A percentile compares a stretch with the other conserved stretches of the same genome.
These are phyloP conservation scores for Cataglyphis rosenhaueri DNA, from an alignment of 2,888 invertebrate genomes.

Conservation along the genomic window DNA sequence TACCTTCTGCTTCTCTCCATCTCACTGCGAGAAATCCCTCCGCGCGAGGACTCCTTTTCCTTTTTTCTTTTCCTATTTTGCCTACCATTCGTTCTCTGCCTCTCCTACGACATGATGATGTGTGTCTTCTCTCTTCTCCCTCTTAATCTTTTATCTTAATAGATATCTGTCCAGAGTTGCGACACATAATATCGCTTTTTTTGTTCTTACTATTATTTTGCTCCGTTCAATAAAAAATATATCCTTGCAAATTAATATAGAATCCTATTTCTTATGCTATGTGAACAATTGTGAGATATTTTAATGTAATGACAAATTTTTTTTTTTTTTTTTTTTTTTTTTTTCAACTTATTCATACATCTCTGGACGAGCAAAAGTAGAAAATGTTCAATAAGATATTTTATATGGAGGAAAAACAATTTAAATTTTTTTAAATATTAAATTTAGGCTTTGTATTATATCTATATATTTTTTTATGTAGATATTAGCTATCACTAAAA, in stretches of 20 bases:
- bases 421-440: not conserved
- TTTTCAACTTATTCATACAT: not conserved
- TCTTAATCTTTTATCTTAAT: slow-evolving; percentile 33
- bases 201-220: slow-evolving; percentile 54
- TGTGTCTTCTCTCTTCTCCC: not conserved
- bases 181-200: not conserved
- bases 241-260: not conserved
- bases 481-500: not conserved
- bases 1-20: slow-evolving; percentile 65
- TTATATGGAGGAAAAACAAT: not conserved
- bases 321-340: not conserved
- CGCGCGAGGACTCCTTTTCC: not conserved
- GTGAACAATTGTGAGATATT: not conserved
- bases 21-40: slow-evolving; percentile 50
- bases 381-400: not conserved
- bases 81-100: slow-evolving; percentile 50
- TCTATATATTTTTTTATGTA: not conserved
- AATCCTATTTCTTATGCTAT: not conserved
- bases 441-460: not conserved
- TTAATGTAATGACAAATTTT: not conserved
- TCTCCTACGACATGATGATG: slow-evolving; percentile 22
- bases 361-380: not conserved
- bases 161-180: slow-evolving; percentile 8
- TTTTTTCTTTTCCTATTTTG: slow-evolving; percentile 41
- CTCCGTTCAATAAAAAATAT: slow-evolving; percentile 39